Evolutionary conservation across 2,113 vertebrate species (phyloP), one percentile per base, ranked within the genome.

Genomic region (Crocuta crocuta): DNA sequence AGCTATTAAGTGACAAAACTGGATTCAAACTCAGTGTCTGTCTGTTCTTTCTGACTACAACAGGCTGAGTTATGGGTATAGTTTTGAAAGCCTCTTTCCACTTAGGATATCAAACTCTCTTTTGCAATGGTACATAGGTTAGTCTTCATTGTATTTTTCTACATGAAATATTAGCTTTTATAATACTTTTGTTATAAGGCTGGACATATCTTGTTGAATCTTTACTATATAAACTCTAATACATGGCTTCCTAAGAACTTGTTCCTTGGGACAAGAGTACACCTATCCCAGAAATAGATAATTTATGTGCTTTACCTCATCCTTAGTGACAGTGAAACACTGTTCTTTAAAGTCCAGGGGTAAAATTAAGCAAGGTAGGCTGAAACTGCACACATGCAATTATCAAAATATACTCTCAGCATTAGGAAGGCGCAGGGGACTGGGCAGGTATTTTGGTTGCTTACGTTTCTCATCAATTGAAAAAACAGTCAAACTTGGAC

Each of bases 391-490:
- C 8, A 88, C 76, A 76, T 76, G 28, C 43, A 73, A 83, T 90
- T 87, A 94, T 84, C 68, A 70, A 73, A 94, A 79, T 66, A 26
- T 86, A 7, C 53, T 82, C 28, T 90, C 35, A 83, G 55, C 53
- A 88, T 91, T 79, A 70, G 23, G 66, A 92, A 87, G 48, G 16
- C 61, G 23, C 28, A 73, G 61, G 33, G 16, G 50, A 17, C 26
- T 82, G 11, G 71, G 66, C 13, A 50, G 73, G 21, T 61, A 65
- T 82, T 94, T 89, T 53, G 15, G 86, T 90, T 94, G 66, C 65
- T 95, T 94, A 35, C 50, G 91, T 96, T 86, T 82, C 73, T 96
- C 13, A 21, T 73, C 70, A 73, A 2, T 58, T 87, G 23, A 82
- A 84, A 90, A 43, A 21, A 61, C 9, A 83, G n/a, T 70, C 28